Evolutionary conservation across 1,140 invertebrate genomes (phyloP), one percentile per base, ranked within the genome.

Genomic region (Nixonia krombeini): DNA sequence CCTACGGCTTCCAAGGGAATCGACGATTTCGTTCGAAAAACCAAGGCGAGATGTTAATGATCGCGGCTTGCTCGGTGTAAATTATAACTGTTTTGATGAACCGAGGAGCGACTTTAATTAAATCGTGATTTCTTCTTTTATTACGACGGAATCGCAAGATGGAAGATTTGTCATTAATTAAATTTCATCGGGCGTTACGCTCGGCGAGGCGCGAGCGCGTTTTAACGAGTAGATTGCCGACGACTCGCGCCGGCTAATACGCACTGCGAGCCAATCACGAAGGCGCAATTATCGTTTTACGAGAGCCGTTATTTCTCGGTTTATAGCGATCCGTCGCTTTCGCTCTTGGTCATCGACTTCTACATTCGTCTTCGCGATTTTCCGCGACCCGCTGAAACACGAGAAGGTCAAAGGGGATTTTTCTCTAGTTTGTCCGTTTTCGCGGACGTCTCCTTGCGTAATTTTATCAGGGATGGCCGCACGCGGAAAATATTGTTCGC

Each of bases 201-300:
- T 42, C 12, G 25, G 29, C 26, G 5, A 25, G 44, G 44, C 44
- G 25, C 29, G 31, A 21, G 35, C 38, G 35, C 10, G 29, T 40
- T 33, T 45, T 52, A 28, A 61, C 35, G 29, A 15, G 15, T 45
- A 15, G 38, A 25, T 23, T 47, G 8, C 1, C 17, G n/a, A 25
- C 31, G 33, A 61, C 45, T 51, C 28, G 41, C 44, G 44, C 47
- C 45, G 40, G 33, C 42, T 44, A 59, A 51, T 45, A 46, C 16
- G 41, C 17, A 28, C 57, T 13, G 46, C 40, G 38, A 49, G 51
- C 37, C 58, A 53, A 41, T 55, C 50, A 63, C 35, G 58, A 50
- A 58, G 38, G 37, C 31, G 51, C 64, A 56, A 56, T 42, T 61
- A 67, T 55, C 46, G 64, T 55, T 55, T 67, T 61, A 67, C 56